These are phyloP conservation scores for Scelioninae gen. 2 DNA, from an alignment of 2,888 invertebrate species.

Conservation along the genomic window DNA sequence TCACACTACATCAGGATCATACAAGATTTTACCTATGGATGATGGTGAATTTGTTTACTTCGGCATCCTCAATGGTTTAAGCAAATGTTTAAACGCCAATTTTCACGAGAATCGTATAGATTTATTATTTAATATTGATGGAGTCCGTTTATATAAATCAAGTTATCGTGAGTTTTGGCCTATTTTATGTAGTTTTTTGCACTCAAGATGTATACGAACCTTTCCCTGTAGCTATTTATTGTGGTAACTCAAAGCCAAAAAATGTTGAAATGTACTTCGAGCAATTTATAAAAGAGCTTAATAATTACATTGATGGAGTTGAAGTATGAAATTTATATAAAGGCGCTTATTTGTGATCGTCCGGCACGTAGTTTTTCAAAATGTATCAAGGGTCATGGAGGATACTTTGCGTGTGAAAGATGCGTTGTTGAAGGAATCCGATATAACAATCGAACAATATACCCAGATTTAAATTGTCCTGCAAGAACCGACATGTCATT, in stretches of 20 bases:
- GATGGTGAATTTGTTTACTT: slow-evolving; percentile 52
- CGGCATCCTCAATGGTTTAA: slow-evolving; percentile 35
- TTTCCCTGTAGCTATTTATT: slow-evolving; percentile 32
- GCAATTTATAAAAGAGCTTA: slow-evolving; percentile 49
- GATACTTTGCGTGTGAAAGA: slow-evolving; percentile 25
- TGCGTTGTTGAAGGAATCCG: slow-evolving; percentile 14
- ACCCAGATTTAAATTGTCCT: slow-evolving; percentile 2
- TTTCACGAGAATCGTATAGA: slow-evolving; percentile 44
- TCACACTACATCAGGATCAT: slow-evolving; percentile 6
- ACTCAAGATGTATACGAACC: slow-evolving; percentile 47
- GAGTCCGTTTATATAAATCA: slow-evolving; percentile 45
- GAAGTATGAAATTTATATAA: slow-evolving; percentile 37
- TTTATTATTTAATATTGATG: slow-evolving; percentile 50
- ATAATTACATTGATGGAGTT: slow-evolving; percentile 19
- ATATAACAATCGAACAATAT: slow-evolving; percentile 15
- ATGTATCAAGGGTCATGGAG: slow-evolving; percentile 14
- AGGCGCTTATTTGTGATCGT: slow-evolving; percentile 54
- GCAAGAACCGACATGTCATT: slow-evolving; percentile 34
- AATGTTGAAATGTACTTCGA: slow-evolving; percentile 33
- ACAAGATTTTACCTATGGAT: slow-evolving; percentile 13
- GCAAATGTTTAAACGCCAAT: slow-evolving; percentile 24
- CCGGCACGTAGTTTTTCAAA: slow-evolving; percentile 40
- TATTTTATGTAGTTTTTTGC: slow-evolving; percentile 38
- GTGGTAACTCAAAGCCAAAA: slow-evolving; percentile 53
- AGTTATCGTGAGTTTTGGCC: no score